Base-by-base conservation (phyloP, 2,797 vertebrate species). In the Chaetodon trifasciatus region DNA sequence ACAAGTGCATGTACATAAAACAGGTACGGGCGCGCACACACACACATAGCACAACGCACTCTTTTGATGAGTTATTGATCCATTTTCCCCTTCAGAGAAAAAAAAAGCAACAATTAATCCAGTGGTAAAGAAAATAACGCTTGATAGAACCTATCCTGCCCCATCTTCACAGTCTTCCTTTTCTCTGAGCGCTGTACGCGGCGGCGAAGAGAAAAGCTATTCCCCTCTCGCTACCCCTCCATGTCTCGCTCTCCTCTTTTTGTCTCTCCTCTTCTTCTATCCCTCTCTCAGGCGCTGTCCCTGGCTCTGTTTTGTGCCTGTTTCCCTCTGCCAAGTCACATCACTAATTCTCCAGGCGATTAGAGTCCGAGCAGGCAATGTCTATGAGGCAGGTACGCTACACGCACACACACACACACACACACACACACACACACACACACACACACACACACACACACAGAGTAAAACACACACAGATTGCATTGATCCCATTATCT, bases 271-370 rank as follows among this genome's bases (percentile, higher is more conserved):
- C 91, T 88, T 86, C 88, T 80, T 86, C 91, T 89, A 87, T 86
- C 87, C 91, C 92, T 93, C 90, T 90, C 88, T 88, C 90, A 82
- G 90, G 86, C 91, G 86, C 92, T 92, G 91, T 94, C 91, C 87
- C 91, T 91, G 88, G 87, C 91, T 92, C 92, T 90, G 91, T 76
- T 83, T 81, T 80, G 83, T 91, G 90, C 84, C 88, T 80, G 88
- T 86, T 89, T 91, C 89, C 85, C 91, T 90, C 83, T 91, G 91
- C 93, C 93, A 94, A 94, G 92, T 91, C 93, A 91, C 92, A 94
- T 91, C 90, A 88, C 90, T 93, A 91, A 94, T 93, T 93, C 94
- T 93, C 92, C 90, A 79, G 87, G 91, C 92, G 87, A 91, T 93
- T 92, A 90, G 83, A 91, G 93, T 93, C 91, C 82, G 62, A 93